Evolutionary conservation across 2,113 vertebrate genomes (phyloP), one percentile per base, ranked within the genome.

Genomic region (Sander vitreus): DNA sequence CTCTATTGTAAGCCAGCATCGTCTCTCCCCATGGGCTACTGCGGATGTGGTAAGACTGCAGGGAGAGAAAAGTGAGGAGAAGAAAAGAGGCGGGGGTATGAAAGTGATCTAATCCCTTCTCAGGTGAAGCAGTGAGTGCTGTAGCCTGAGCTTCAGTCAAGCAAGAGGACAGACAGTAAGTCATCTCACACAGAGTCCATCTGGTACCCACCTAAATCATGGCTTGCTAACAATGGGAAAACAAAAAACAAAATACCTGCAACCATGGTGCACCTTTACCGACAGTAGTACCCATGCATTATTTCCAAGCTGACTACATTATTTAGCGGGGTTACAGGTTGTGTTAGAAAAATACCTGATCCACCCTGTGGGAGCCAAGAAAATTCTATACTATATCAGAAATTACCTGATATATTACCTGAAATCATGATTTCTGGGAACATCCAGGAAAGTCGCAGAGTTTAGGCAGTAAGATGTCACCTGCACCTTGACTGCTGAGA

Each of bases 161-260:
- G 73, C 58, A 43, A 65, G 45, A 77, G 36, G 66, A 81, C 54
- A 30, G 66, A 81, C 63, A n/a, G 53, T 39, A 78, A 67, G 58
- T 75, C 78, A 30, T 73, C 83, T 84, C 71, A 74, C 68, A 76
- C 62, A 36, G 59, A 80, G 77, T 62, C 78, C 81, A 88, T 87
- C 82, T 90, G 89, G 51, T 74, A 57, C 63, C 51, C 65, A 82
- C 64, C 36, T 59, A n/a, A 43, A 15, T 64, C 58, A 60, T 30
- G 25, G 76, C 27, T 13, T 45, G 12, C 39, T 30, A 73, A 58
- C 1, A 63, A 25, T 51, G 47, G 50, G 14, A 51, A 48, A 62
- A 74, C 53, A 67, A 27, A 51, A 48, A 62, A 74, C 53, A 67
- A 27, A 71, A 72, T 51, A 74, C 25, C 58, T 30, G 45, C 13